Conservation (phyloP, 2,113 vertebrate species). For the Hoplias malabaricus region DNA sequence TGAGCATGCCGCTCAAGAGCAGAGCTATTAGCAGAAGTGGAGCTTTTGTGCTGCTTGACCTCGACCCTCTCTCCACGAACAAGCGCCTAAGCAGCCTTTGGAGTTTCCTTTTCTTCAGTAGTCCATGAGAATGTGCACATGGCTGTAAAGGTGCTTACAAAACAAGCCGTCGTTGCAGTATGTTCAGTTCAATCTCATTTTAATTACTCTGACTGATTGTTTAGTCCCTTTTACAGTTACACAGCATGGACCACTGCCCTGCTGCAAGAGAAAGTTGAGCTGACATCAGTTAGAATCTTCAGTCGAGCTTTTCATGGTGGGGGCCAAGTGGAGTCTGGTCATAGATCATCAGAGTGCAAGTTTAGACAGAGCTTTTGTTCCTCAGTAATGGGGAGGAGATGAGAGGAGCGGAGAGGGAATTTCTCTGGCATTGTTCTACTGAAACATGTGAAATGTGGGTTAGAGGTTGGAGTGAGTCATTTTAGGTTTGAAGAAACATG, state of each 20-base stretch:
- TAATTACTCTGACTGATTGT: no score
- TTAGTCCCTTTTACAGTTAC: no score
- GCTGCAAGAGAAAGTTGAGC: not conserved
- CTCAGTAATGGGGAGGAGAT: not conserved
- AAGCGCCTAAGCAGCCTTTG: not conserved
- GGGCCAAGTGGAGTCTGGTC: not conserved
- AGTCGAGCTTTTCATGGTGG: not conserved
- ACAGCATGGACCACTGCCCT: not conserved
- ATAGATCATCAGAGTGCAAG: not conserved
- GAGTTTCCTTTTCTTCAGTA: slow-evolving; percentile 1
- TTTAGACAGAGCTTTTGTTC: not conserved
- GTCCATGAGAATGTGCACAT: no score
- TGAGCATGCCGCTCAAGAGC: not conserved
- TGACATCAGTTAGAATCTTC: not conserved
- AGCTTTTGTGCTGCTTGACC: not conserved
- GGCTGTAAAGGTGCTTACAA: no score
- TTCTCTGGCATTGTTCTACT: slow-evolving; percentile 13
- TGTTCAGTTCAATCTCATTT: no score
- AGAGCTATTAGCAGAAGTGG: not conserved
- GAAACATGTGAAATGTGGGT: slow-evolving; percentile 10
- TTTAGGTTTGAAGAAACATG: not conserved
- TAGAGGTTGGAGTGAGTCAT: slow-evolving; percentile 33
- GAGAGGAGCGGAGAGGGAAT: slow-evolving; percentile 1
- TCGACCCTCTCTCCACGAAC: not conserved
- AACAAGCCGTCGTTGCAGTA: not conserved